Evolutionary conservation across 2,113 vertebrate species (phyloP).

Genomic region (cat (Felis catus)): F.catus_Fca126_mat1.0 CM031416.1:42003001-42003500

Average conservation of each 20-base stretch:
- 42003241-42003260: neutral
- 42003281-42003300: neutral
- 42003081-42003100: neutral
- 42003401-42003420: neutral
- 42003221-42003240: neutral
- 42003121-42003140: neutral
- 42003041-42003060: neutral
- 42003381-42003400: neutral
- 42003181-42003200: neutral
- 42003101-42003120: neutral
- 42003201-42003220: neutral
- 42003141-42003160: neutral
- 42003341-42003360: neutral
- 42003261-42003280: neutral
- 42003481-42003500: neutral
- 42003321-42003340: neutral
- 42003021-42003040: neutral
- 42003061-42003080: neutral
- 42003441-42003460: neutral
- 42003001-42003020: neutral
- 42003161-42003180: neutral
- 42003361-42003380: neutral
- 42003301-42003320: neutral
- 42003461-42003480: neutral
- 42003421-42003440: neutral